Percentiles rank a stretch among this genome's conserved stretches.
phyloP scores from a whole-genome alignment of 2,797 vertebrate genomes.

The Artibeus lituratus region DNA sequence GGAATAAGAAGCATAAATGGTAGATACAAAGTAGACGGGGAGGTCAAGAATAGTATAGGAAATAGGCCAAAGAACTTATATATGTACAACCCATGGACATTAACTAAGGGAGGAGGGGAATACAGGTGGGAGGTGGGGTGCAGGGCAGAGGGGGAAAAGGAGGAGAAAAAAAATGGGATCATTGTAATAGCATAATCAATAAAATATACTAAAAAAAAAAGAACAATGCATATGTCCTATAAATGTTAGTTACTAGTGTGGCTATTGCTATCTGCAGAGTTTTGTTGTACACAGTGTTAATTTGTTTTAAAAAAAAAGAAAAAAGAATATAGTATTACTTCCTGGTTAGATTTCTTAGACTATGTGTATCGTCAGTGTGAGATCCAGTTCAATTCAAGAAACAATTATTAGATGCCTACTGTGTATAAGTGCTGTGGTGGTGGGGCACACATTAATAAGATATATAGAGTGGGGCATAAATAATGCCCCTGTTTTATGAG shows the following conservation, averaged over 20 bases:
- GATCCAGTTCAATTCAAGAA: slow-evolving; percentile 5
- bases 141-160: too few relatives aligned
- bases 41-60: too few relatives aligned
- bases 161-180: too few relatives aligned
- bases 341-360: neutral
- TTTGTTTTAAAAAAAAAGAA: neutral
- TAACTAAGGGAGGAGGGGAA: too few relatives aligned
- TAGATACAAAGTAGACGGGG: too few relatives aligned
- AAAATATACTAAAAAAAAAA: too few relatives aligned
- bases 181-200: too few relatives aligned
- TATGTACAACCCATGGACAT: too few relatives aligned
- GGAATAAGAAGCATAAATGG: too few relatives aligned
- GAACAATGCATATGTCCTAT: neutral
- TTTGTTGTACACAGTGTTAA: slow-evolving; percentile 46
- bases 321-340: neutral
- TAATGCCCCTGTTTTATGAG: too few relatives aligned
- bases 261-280: neutral
- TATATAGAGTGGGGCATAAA: neutral
- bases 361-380: neutral
- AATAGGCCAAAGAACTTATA: too few relatives aligned
- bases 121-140: too few relatives aligned
- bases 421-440: neutral
- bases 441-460: neutral
- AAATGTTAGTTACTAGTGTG: neutral
- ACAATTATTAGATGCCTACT: neutral